Percentiles rank a stretch among this genome's conserved stretches.
Conservation (phyloP, 2,797 vertebrate genomes). For the Coreius guichenoti region DNA sequence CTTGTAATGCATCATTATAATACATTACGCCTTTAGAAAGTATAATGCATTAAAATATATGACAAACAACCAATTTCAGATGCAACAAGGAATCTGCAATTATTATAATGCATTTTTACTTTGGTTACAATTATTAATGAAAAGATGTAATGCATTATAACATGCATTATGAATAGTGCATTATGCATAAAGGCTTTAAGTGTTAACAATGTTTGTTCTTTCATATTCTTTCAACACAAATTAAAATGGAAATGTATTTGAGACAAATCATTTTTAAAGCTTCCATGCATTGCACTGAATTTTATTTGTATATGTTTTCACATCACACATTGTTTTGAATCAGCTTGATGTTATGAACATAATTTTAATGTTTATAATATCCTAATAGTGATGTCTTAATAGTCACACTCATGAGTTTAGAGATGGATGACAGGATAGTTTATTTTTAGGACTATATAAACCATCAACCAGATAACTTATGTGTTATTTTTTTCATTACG, state of each 20-base stretch:
- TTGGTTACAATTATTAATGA: background rate
- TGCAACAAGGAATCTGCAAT: no score
- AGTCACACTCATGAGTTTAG: background rate
- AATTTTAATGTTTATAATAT: background rate
- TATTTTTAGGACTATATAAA: background rate
- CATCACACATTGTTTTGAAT: background rate
- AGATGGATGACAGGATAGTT: background rate
- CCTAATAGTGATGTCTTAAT: no score
- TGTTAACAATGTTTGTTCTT: background rate
- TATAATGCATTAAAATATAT: background rate
- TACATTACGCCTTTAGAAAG: background rate
- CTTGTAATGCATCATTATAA: background rate
- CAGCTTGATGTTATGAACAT: background rate
- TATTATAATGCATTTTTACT: no score
- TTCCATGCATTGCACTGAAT: background rate
- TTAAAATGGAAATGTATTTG: background rate
- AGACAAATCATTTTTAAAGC: background rate
- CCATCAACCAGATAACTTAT: background rate
- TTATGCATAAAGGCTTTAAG: background rate
- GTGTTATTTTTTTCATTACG: background rate
- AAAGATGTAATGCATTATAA: background rate
- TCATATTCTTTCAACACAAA: background rate
- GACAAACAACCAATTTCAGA: background rate
- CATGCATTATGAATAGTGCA: background rate
- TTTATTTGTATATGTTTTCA: background rate